A percentile compares a stretch with the other conserved stretches of the same genome.
Evolutionary conservation across 2,113 vertebrate species (phyloP).

Genomic region (Petaurus breviceps): DNA sequence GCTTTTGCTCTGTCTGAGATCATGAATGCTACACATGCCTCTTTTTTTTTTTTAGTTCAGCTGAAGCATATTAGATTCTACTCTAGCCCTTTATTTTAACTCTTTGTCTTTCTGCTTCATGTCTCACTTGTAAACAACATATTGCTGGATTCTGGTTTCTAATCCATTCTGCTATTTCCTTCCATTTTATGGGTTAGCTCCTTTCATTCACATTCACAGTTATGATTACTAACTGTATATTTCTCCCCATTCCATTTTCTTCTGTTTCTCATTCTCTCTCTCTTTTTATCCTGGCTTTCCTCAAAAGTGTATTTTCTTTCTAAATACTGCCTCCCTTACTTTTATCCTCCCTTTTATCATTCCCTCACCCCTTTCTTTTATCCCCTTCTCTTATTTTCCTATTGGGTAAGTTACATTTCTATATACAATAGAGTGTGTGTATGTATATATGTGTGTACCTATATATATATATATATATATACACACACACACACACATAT

Average conservation of each 20-base stretch:
- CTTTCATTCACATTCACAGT: not conserved
- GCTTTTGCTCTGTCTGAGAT: not conserved
- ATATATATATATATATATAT: too few relatives aligned
- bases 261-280: not conserved
- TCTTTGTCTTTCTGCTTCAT: not conserved
- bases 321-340: not conserved
- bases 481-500: too few relatives aligned
- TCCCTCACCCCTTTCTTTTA: not conserved
- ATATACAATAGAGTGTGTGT: too few relatives aligned
- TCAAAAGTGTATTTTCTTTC: not conserved
- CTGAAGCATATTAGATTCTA: not conserved
- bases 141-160: not conserved
- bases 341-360: not conserved
- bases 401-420: not conserved
- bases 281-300: not conserved
- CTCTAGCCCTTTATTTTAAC: not conserved
- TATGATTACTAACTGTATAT: not conserved
- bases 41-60: not conserved
- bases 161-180: not conserved
- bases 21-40: not conserved
- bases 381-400: not conserved
- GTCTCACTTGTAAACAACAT: not conserved
- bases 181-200: not conserved
- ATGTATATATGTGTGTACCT: too few relatives aligned
- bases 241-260: not conserved